phyloP scores from a whole-genome alignment of 2,797 vertebrate species.

The Mus minutoides region DNA sequence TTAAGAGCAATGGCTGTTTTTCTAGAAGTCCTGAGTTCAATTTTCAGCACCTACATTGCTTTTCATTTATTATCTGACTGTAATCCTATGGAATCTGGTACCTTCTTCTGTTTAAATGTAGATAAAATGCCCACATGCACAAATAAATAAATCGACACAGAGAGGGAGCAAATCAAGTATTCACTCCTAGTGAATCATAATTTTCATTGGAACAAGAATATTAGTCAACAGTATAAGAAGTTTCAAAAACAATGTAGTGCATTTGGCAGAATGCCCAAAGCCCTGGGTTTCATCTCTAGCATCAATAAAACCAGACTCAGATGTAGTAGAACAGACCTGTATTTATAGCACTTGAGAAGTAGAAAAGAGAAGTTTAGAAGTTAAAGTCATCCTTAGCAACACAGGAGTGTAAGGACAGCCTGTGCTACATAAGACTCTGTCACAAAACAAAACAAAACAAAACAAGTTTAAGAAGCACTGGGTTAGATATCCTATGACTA shows the following conservation, averaged over 20 bases:
- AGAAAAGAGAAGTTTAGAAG: not conserved
- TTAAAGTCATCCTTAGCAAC: not conserved
- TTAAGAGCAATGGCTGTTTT: not conserved
- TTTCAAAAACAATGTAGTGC: not conserved
- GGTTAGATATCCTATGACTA: slow-evolving; percentile 1
- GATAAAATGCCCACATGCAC: not conserved
- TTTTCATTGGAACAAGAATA: slow-evolving; percentile 31
- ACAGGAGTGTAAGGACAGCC: not conserved
- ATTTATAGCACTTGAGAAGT: not conserved
- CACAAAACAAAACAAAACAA: not conserved
- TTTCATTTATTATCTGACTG: not conserved
- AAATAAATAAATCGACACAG: not conserved
- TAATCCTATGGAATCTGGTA: not conserved
- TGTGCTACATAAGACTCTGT: not conserved
- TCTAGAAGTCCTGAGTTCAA: not conserved
- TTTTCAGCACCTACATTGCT: not conserved
- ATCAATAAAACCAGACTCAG: not conserved
- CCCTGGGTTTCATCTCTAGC: not conserved
- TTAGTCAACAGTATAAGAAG: not conserved
- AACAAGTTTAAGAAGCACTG: not conserved
- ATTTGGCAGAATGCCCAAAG: not conserved
- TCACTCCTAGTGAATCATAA: slow-evolving; percentile 7
- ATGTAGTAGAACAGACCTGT: not conserved
- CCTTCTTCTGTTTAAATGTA: not conserved
- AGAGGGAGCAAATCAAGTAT: not conserved